These are phyloP conservation scores for Diadegma fenestrale DNA, from an alignment of 2,888 invertebrate species.

Conservation along the genomic window DNA sequence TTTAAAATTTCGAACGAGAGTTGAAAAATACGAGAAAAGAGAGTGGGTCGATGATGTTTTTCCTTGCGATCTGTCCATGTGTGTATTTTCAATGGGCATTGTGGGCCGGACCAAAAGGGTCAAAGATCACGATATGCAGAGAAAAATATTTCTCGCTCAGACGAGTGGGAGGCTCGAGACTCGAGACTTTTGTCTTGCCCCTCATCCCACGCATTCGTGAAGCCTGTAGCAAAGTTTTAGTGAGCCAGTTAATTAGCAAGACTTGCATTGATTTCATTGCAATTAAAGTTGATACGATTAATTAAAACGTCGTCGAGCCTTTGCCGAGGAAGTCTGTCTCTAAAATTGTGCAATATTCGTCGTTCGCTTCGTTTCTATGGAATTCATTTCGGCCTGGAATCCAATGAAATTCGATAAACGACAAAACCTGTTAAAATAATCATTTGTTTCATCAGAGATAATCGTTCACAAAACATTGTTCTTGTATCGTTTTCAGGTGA, in stretches of 20 bases:
- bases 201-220: neutral
- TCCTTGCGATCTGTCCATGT: neutral
- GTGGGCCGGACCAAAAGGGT: conserved; percentile 1
- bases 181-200: neutral
- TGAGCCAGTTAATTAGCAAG: neutral
- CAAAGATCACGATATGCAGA: conserved; percentile 2
- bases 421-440: conserved; percentile 8
- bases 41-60: neutral
- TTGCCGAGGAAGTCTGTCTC: neutral
- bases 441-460: conserved; percentile 53
- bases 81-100: conserved; percentile 14
- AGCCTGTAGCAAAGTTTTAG: neutral
- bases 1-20: neutral
- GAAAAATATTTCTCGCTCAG: neutral
- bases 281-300: neutral
- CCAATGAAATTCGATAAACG: neutral
- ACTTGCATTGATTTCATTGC: neutral
- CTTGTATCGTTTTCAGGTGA: conserved; percentile 84
- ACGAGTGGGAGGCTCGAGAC: conserved; percentile 1
- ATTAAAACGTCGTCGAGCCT: neutral
- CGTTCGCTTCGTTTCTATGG: neutral
- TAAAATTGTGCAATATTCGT: no score
- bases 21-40: neutral
- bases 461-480: conserved; percentile 81
- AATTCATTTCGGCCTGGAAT: neutral